Evolutionary conservation across 2,888 invertebrate genomes (phyloP), one percentile per base, ranked within the genome.

Genomic region (Piscicola geometra): DNA sequence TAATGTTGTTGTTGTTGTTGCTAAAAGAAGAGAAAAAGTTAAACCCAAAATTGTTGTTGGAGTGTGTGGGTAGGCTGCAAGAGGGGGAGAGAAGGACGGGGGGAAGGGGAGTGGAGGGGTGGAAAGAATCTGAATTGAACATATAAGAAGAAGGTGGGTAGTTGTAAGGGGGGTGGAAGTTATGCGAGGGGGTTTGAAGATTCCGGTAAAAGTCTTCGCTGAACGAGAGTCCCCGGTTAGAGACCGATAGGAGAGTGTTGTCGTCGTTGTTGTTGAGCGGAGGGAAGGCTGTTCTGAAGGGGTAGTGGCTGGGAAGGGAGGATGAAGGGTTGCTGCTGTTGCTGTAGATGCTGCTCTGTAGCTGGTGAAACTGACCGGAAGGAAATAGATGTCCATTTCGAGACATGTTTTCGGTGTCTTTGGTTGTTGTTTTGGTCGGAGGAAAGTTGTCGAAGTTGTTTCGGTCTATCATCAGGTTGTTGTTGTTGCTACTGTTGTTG

Each of bases 11-110:
- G 60, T 56, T 5, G 60, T 56, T 5, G 60, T 21, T 56, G 60
- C n/a, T 56, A n/a, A 56, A 56, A n/a, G 60, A 25, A 56, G 60
- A n/a, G 25, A 56, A 56, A 15, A 56, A 56, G 25, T 56, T 56
- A 56, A 56, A 3, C 3, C n/a, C n/a, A 21, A 56, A 56, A 56
- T 56, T 56, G 60, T 56, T 56, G 60, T 56, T 5, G 60, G 9
- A 18, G 25, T 56, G 21, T 9, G 3, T 56, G 41, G 41, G 41
- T 5, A 41, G 15, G 60, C n/a, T 56, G 25, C 60, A 56, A 9
- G 60, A 56, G 25, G 60, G 60, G 3, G 60, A 56, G 21, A 56
- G 25, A 56, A 56, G n/a, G 60, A 18, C 60, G 21, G 25, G 25
- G n/a, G 21, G 60, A 21, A 56, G 60, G 25, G 21, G 21, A 3